Evolutionary conservation across 2,797 vertebrate genomes (phyloP).

Genomic region (Lepidocolaptes lacrymiger): DNA sequence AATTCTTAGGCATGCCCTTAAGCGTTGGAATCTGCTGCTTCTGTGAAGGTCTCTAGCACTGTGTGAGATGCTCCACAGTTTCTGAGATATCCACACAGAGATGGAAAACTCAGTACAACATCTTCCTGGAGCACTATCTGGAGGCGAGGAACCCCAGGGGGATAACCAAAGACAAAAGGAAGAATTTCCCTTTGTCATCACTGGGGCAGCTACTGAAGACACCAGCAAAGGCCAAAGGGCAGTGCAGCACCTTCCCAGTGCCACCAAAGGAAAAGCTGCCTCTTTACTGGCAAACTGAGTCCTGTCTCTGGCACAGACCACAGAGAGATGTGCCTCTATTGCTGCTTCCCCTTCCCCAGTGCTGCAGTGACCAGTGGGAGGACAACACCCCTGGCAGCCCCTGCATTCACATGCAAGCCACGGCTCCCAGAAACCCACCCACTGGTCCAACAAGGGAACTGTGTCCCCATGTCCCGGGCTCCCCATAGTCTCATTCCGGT

Average conservation of each 20-base stretch:
- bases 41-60: background rate
- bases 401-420: fast-evolving
- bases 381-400: background rate
- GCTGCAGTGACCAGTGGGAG: fast-evolving
- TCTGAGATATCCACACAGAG: background rate
- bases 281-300: background rate
- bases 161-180: background rate
- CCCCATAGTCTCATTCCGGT: fast-evolving
- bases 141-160: background rate
- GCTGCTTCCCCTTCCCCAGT: fast-evolving
- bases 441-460: fast-evolving
- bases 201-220: background rate
- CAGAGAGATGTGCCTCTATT: background rate
- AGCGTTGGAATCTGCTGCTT: background rate
- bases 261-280: background rate
- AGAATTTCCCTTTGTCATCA: background rate
- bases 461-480: fast-evolving
- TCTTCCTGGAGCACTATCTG: background rate
- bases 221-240: background rate
- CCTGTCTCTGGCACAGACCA: fast-evolving
- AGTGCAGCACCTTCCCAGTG: background rate
- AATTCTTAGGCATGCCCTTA: background rate
- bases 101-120: background rate
- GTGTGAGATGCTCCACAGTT: background rate
- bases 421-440: background rate